Conservation (phyloP, 2,113 vertebrate species). For the Notarius quadriscutis region DNA sequence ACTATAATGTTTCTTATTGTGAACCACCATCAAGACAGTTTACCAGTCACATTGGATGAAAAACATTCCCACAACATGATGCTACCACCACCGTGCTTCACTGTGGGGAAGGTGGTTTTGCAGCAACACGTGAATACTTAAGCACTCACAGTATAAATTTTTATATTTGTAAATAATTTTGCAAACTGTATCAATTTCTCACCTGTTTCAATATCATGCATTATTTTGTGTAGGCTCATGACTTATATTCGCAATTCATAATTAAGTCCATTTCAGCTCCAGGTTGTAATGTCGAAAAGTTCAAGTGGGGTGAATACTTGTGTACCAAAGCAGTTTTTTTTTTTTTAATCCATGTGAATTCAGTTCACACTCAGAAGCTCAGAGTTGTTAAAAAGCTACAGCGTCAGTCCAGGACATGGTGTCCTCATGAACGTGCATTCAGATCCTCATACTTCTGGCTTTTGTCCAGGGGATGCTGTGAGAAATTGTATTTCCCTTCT, state of each 20-base stretch:
- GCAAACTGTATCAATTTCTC: not conserved
- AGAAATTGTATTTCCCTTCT: slow-evolving; percentile 13
- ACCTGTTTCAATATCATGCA: not conserved
- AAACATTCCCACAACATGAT: not conserved
- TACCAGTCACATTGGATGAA: not conserved
- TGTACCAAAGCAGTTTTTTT: slow-evolving; percentile 8
- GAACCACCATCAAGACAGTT: not conserved
- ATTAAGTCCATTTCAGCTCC: not conserved
- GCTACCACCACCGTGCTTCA: not conserved
- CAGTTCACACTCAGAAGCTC: not conserved
- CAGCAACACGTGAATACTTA: not conserved
- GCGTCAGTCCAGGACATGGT: not conserved
- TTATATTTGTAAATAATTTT: not conserved
- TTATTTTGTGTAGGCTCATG: not conserved
- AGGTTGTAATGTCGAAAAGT: not conserved
- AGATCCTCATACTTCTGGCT: not conserved
- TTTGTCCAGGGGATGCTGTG: not conserved
- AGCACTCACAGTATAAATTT: not conserved
- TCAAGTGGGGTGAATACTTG: not conserved
- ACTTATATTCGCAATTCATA: not conserved
- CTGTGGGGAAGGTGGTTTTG: not conserved
- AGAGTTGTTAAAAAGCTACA: slow-evolving; percentile 6
- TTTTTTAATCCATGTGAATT: slow-evolving; percentile 10
- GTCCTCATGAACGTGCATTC: not conserved
- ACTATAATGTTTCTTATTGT: not conserved